A percentile compares a stretch with the other conserved stretches of the same genome.
phyloP scores from a whole-genome alignment of 2,113 vertebrate genomes.

The Athene noctua region DNA sequence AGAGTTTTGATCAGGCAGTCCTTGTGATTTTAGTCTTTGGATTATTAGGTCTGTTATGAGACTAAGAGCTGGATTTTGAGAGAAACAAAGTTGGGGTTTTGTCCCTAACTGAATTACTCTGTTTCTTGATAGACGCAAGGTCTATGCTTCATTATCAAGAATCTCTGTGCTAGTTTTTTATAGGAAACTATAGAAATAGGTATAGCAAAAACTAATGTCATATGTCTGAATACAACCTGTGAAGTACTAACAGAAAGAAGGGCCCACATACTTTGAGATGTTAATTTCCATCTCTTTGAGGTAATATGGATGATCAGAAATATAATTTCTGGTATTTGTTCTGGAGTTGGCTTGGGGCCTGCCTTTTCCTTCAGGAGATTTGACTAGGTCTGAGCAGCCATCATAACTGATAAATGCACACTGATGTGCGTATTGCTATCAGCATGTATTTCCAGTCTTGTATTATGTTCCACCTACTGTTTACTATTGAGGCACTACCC shows the following conservation, averaged over 20 bases:
- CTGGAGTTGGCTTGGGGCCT: neutral
- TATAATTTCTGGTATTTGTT: neutral
- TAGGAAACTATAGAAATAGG: neutral
- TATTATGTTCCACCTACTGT: neutral
- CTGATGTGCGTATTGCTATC: neutral
- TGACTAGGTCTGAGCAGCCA: neutral
- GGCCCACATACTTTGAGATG: accelerated
- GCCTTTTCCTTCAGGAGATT: neutral
- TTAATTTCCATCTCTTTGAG: neutral
- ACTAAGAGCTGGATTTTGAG: neutral
- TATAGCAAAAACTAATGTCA: neutral
- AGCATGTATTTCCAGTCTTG: neutral
- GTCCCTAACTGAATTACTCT: neutral
- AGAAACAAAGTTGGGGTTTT: neutral
- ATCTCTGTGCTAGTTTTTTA: neutral
- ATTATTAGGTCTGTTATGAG: neutral
- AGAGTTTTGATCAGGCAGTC: neutral
- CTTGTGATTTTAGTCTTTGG: neutral
- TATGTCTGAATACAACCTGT: neutral
- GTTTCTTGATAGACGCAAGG: neutral
- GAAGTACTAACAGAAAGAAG: neutral
- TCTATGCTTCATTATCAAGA: neutral
- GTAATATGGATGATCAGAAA: neutral
- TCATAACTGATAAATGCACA: neutral
- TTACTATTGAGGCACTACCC: neutral